Evolutionary conservation across 1,140 invertebrate genomes (phyloP), one percentile per base, ranked within the genome.

Genomic region (Lepidostoma basale): DNA sequence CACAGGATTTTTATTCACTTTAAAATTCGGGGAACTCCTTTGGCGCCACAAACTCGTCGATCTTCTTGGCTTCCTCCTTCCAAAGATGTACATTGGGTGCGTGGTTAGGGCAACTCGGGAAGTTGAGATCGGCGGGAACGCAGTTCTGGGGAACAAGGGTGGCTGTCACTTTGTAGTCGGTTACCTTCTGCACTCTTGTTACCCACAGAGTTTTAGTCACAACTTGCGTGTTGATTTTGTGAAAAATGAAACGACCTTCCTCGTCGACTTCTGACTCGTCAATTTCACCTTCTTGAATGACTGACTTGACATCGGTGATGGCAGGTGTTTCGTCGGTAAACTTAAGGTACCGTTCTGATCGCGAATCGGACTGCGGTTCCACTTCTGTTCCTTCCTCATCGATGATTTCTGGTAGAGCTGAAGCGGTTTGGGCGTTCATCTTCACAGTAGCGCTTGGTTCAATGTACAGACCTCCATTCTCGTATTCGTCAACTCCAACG

Each of bases 71-170:
- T 12, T 36, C 54, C 2, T 39, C 22, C 25, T 58, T 58, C 54
- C 54, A 58, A 18, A 36, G 20, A 14, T 36, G 22, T 20, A 39
- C 16, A 25, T 62, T 22, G 8, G 36, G 58, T 14, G 23, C 6
- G 3, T 28, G 12, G 9, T 16, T 3, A 3, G 45, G n/a, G 23
- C 70, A 72, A 30, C 22, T 20, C 0, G 75, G 76, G 14, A 77
- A 73, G 16, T 74, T 71, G 4, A 49, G 9, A 42, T 71, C 62
- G 8, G 63, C 40, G 1, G 77, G 77, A 4, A 77, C 52, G 42
- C 77, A 78, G 56, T 78, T 78, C 9, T 74, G 12, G 0, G 74
- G 73, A 3, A 74, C 60, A n/a, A 78, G 49, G 3, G 76, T 77
- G 0, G 77, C 77, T 3, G 77, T 78, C 0, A 77, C 75, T 16